These are phyloP conservation scores for Bos javanicus DNA, from an alignment of 2,113 vertebrate species.

Conservation along the genomic window DNA sequence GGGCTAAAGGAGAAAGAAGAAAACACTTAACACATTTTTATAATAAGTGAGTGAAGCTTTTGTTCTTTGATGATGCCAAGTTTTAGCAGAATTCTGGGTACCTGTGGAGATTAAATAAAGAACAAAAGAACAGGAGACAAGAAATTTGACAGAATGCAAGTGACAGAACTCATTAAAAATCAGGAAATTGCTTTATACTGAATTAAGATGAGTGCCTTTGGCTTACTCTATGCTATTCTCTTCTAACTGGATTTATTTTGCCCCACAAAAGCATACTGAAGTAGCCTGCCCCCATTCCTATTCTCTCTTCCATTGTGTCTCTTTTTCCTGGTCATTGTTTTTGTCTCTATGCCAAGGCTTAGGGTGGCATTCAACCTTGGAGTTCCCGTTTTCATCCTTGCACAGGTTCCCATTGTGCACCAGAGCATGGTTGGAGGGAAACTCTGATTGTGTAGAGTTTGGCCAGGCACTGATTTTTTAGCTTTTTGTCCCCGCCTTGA, in stretches of 20 bases:
- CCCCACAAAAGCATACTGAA: neutral
- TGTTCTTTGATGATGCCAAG: neutral
- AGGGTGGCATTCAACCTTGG: neutral
- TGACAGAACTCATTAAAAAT: neutral
- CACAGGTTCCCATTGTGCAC: neutral
- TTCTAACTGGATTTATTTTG: neutral
- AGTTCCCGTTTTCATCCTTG: neutral
- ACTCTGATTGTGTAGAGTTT: conserved; percentile 34
- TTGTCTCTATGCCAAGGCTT: neutral
- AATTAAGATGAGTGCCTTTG: neutral
- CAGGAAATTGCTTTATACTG: neutral
- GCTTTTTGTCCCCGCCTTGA: neutral
- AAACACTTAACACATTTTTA: neutral
- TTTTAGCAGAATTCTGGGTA: neutral
- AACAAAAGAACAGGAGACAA: neutral
- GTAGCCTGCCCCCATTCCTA: neutral
- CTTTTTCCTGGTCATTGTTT: neutral
- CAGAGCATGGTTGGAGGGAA: neutral
- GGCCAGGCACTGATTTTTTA: neutral
- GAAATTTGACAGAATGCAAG: neutral
- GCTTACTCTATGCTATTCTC: neutral
- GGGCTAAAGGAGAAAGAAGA: neutral
- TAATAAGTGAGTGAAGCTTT: neutral
- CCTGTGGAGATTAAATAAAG: neutral
- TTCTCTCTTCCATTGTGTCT: neutral